Base-by-base conservation (phyloP, 37 sponge, comb jelly and placozoan genomes). In the Chondrosia reniformis region DNA sequence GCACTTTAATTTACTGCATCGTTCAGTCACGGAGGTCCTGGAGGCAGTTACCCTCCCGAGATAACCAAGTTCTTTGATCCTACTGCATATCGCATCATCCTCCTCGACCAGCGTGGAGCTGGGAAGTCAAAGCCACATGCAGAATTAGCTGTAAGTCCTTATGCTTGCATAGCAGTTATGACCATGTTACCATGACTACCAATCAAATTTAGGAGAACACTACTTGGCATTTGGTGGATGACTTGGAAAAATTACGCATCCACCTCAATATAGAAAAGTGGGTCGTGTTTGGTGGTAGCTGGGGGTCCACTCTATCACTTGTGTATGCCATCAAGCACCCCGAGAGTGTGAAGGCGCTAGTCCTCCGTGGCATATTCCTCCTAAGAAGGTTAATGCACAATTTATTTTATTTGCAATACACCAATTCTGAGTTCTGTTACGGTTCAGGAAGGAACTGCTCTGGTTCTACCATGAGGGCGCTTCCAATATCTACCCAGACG, bases 381-480 rank as follows among this genome's bases (percentile, higher is more conserved):
- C 45, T 79, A 15, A 67, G 89, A 37, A 88, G 84, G 89, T 88
- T 12, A 40, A 45, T 59, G n/a, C n/a, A n/a, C n/a, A n/a, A n/a
- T n/a, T n/a, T n/a, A n/a, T n/a, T n/a, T n/a, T n/a, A n/a, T n/a
- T n/a, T n/a, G n/a, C n/a, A n/a, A n/a, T n/a, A n/a, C n/a, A n/a
- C n/a, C n/a, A n/a, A n/a, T n/a, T n/a, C n/a, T n/a, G n/a, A n/a
- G n/a, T n/a, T n/a, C n/a, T n/a, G n/a, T n/a, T n/a, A 30, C 3
- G 41, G 17, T 55, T 61, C 75, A 88, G 89, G 59, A 42, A 65
- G 39, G 89, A 88, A 40, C 24, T 88, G 41, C 36, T 71, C 17
- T 88, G 89, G 89, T 45, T 88, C 27, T 88, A 84, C 76, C 76
- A 88, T 54, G 81, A 79, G 45, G 89, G 89, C n/a, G 85, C 84